Evolutionary conservation across 2,797 vertebrate species (phyloP).

Genomic region (Hypotaenidia philippensis): DNA sequence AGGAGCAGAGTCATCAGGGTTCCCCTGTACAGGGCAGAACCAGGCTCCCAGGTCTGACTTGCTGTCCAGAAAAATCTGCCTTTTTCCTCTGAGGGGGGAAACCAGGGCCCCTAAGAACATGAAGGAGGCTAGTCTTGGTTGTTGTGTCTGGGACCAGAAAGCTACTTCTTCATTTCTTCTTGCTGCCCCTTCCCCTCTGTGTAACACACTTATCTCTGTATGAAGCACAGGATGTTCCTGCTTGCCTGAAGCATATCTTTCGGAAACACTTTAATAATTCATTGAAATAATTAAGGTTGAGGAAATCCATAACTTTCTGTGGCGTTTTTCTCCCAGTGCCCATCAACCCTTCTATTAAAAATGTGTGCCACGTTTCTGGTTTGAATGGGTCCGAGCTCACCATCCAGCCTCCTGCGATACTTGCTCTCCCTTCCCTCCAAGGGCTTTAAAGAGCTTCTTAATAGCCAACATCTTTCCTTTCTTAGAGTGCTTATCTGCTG

Average conservation of each 20-base stretch:
- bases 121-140: neutral
- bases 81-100: neutral
- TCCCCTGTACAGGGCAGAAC: neutral
- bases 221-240: neutral
- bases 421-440: neutral
- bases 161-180: neutral
- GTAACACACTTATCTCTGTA: neutral
- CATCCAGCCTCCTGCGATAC: neutral
- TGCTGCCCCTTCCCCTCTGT: neutral
- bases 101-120: neutral
- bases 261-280: conserved; percentile 49
- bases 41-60: neutral
- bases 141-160: neutral
- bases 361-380: neutral
- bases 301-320: conserved; percentile 28
- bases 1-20: neutral
- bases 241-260: conserved; percentile 51
- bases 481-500: neutral
- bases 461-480: neutral
- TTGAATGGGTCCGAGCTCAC: neutral
- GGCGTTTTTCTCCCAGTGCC: neutral
- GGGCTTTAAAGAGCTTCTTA: neutral
- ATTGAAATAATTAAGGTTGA: conserved; percentile 43
- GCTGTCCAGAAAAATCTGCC: neutral
- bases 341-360: neutral